These are phyloP conservation scores for Shargacucullia verbasci DNA, from an alignment of 2,888 invertebrate species.

Conservation along the genomic window DNA sequence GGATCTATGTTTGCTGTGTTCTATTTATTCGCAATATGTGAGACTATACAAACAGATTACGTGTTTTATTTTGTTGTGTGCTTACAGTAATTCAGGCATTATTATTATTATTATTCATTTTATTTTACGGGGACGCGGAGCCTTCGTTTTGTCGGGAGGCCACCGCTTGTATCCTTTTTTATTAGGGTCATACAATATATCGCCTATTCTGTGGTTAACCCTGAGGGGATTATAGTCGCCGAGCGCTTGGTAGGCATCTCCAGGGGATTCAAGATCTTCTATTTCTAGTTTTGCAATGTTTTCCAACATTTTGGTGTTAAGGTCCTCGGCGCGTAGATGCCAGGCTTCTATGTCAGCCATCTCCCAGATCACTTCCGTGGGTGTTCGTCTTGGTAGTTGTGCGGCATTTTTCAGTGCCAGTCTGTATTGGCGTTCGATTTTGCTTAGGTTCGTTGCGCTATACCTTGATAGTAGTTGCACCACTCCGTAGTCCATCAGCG, in stretches of 20 bases:
- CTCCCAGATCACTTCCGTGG: conserved; percentile 28
- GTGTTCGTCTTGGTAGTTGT: conserved; percentile 3
- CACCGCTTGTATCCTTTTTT: conserved; percentile 11
- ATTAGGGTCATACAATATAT: conserved; percentile 11
- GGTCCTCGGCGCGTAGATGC: conserved; percentile 20
- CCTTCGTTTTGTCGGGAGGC: conserved; percentile 3
- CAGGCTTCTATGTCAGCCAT: conserved; percentile 34
- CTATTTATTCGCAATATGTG: conserved; percentile 3
- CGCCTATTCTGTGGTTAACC: conserved; percentile 8
- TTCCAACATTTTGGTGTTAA: conserved; percentile 10
- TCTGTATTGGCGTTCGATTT: conserved; percentile 14
- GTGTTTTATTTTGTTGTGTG: conserved; percentile 2
- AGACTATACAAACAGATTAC: conserved; percentile 3
- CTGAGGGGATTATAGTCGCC: conserved; percentile 6
- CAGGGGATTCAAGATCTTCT: conserved; percentile 12
- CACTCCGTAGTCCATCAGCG: conserved; percentile 33
- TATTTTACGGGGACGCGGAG: background rate
- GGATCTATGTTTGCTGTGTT: conserved; percentile 11
- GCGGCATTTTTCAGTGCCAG: conserved; percentile 13
- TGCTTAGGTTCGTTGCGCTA: conserved; percentile 23
- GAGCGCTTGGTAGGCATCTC: conserved; percentile 7
- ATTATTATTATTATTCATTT: background rate
- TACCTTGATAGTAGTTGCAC: conserved; percentile 34
- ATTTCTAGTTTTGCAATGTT: conserved; percentile 3
- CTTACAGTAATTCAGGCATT: background rate